These are phyloP conservation scores for Morinoia aosen DNA, from an alignment of 2,888 invertebrate species.

Conservation along the genomic window DNA sequence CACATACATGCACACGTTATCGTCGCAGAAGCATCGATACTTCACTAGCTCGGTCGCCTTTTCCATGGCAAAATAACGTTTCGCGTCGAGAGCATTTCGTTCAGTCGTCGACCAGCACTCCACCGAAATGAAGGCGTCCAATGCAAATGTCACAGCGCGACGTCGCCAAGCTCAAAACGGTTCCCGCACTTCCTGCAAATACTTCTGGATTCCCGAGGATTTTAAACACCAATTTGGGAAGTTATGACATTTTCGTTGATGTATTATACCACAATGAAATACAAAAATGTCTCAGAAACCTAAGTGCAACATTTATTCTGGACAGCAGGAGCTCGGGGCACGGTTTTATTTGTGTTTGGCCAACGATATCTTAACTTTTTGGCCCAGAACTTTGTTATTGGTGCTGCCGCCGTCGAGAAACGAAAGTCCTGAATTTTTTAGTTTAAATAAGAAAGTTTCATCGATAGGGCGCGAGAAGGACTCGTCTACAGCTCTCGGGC, in stretches of 20 bases:
- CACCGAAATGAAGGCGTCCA: too few relatives aligned
- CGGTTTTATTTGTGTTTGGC: neutral
- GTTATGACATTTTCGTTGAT: neutral
- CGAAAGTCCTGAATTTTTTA: conserved; percentile 24
- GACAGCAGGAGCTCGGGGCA: neutral
- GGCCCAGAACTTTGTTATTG: neutral
- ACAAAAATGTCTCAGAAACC: neutral
- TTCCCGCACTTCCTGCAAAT: neutral
- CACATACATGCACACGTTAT: too few relatives aligned
- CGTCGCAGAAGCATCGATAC: too few relatives aligned
- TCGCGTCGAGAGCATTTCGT: too few relatives aligned
- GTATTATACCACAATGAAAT: neutral
- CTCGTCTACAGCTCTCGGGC: conserved; percentile 19
- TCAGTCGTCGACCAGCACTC: too few relatives aligned
- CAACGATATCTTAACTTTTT: conserved; percentile 13
- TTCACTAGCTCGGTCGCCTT: too few relatives aligned
- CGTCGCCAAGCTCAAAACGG: neutral
- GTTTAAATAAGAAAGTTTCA: neutral
- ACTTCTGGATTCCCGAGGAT: neutral
- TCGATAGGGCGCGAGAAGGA: neutral
- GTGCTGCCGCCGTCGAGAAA: neutral
- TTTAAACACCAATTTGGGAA: neutral
- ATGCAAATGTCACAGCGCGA: neutral
- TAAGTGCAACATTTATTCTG: neutral
- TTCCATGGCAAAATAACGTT: too few relatives aligned